Evolutionary conservation across 2,113 vertebrate species (phyloP), one percentile per base, ranked within the genome.

Genomic region (Chaenocephalus aceratus): DNA sequence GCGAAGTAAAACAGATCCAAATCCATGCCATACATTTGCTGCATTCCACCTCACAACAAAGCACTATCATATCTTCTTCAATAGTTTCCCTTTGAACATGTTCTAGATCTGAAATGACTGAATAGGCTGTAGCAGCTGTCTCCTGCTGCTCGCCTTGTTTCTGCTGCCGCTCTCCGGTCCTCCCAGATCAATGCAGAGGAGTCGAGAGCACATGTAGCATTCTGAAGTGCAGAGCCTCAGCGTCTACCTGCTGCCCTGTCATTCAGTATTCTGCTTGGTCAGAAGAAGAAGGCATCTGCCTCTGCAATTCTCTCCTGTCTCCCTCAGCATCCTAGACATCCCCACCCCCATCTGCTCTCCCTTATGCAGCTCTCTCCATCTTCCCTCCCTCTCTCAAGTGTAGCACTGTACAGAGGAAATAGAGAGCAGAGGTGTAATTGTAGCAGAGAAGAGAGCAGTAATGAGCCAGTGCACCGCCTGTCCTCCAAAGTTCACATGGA

Each of bases 401-500:
- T 16, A 78, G 78, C 58, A 34, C 62, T 36, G 66, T 68, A 66
- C 58, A 65, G 66, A 62, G 23, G 62, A 61, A 87, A 81, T 67
- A 58, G 66, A 82, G 75, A 72, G 71, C 56, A 64, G 75, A 77
- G 87, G 79, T 83, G 64, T 88, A 86, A 91, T 83, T 90, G 91
- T 79, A 75, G 84, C 73, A 61, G 34, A 80, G 76, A 83, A 74
- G 78, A 82, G 70, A 80, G 75, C 62, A 63, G 62, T 89, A 79
- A 89, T 85, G 83, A 90, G 77, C 45, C 65, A 65, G 61, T 63
- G 67, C n/a, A 18, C 65, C 46, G 73, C 73, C 56, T 57, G 45
- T 72, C 71, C 59, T 79, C 72, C 34, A 51, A 80, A 84, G 70
- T 84, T 66, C 12, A 49, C 23, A 30, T 51, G 41, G 66, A 71